Percentiles rank a stretch among this genome's conserved stretches.
Evolutionary conservation across 2,797 vertebrate species (phyloP).

Genomic region (Malacoraja senta): DNA sequence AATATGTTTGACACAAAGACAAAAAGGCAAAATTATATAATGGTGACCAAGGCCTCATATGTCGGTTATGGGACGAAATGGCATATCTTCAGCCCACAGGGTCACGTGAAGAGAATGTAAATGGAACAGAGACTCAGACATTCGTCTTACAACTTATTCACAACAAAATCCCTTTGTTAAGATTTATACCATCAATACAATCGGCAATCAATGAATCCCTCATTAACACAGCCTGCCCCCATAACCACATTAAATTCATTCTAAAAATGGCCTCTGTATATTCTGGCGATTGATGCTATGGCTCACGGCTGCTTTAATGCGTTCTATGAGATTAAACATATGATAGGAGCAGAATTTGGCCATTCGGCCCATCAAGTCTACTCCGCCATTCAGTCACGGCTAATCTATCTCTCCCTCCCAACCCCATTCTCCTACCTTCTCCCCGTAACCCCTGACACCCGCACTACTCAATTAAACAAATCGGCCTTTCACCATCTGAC

Average conservation of each 20-base stretch:
- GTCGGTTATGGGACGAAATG: no score
- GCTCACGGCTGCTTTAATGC: background rate
- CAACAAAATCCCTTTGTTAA: background rate
- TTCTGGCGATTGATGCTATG: background rate
- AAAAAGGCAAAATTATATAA: background rate
- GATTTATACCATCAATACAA: background rate
- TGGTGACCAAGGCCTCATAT: background rate
- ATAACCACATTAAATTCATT: background rate
- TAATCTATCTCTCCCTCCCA: no score
- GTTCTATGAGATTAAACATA: background rate
- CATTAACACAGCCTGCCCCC: background rate
- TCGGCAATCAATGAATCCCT: no score
- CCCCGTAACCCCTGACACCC: no score
- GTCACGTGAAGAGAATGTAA: background rate
- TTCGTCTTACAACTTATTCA: no score
- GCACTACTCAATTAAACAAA: no score
- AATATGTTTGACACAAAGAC: background rate
- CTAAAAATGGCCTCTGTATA: background rate
- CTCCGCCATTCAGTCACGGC: no score
- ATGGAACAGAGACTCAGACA: background rate
- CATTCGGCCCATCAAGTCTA: no score
- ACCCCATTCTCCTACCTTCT: no score
- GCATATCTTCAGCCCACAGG: background rate
- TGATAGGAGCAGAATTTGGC: no score
- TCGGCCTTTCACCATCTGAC: background rate